Base-by-base conservation (phyloP, 2,113 vertebrate species). In the Athene cunicularia region DNA sequence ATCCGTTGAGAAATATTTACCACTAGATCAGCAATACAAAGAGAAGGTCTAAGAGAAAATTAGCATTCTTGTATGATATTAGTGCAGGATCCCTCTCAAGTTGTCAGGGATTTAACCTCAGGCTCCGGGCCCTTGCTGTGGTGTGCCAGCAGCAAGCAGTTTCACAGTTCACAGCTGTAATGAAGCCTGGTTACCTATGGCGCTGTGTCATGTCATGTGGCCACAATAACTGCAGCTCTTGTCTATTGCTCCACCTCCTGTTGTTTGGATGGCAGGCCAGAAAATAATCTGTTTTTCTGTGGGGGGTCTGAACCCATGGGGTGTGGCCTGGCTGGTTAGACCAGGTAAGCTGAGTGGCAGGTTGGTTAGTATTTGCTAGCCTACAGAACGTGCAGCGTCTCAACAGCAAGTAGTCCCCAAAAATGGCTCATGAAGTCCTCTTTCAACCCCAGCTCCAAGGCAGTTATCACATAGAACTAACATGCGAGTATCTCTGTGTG, bases 191-290 rank as follows among this genome's bases (percentile, higher is more conserved):
- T 35, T 82, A 79, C 49, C 73, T 27, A 0, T 11, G 52, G 23
- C 4, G 2, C 20, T 0, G 0, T 27, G 35, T 41, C 35, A 8
- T 5, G 13, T 13, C 7, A 1, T 26, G 49, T 12, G 39, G 71
- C 32, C 8, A 2, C 15, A 33, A 14, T 3, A 80, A 53, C 52
- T 39, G 37, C 50, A 45, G 32, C 33, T 26, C 11, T 58, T 77
- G 35, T 9, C 50, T 72, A 6, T n/a, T 84, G 15, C 47, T 72
- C 7, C 43, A 20, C 53, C 7, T 75, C 30, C 24, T 5, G 4
- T 20, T 75, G 32, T 23, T 63, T 35, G 13, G 24, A 32, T 6
- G 11, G 49, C 26, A 60, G 39, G 21, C 12, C 8, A 5, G 17
- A 43, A 68, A 27, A 60, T 21, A 32, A 35, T 5, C 39, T 41